These are phyloP conservation scores for Ochlodes sylvanus DNA, from an alignment of 2,888 invertebrate species.

Conservation along the genomic window DNA sequence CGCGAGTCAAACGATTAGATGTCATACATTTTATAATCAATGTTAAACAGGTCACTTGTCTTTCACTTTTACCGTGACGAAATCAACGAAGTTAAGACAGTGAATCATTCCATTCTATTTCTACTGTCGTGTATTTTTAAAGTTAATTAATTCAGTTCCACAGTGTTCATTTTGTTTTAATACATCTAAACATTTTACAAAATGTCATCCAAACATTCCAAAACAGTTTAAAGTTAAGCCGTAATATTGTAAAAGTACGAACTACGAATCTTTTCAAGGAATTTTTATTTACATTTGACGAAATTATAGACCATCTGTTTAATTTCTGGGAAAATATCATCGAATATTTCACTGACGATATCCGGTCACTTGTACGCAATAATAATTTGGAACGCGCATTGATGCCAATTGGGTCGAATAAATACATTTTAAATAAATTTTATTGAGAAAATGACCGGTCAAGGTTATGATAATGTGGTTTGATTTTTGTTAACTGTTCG, in stretches of 20 bases:
- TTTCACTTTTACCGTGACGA: too few species aligned
- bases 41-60: too few species aligned
- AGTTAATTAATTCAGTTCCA: too few species aligned
- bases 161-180: too few species aligned
- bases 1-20: background rate
- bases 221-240: too few species aligned
- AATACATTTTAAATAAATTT: conserved; percentile 38
- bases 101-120: too few species aligned
- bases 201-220: too few species aligned
- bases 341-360: conserved; percentile 46
- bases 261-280: background rate
- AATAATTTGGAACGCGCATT: conserved; percentile 49
- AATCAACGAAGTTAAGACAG: too few species aligned
- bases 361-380: conserved; percentile 46
- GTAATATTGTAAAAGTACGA: too few species aligned
- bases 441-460: conserved; percentile 11
- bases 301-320: conserved; percentile 12
- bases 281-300: conserved; percentile 8
- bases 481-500: background rate
- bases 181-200: too few species aligned
- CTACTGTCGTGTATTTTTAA: too few species aligned
- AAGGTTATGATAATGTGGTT: background rate
- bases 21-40: background rate
- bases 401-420: conserved; percentile 51
- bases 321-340: conserved; percentile 49